Base-by-base conservation (phyloP, 2,888 invertebrate species). In the Torymus auratus region DNA sequence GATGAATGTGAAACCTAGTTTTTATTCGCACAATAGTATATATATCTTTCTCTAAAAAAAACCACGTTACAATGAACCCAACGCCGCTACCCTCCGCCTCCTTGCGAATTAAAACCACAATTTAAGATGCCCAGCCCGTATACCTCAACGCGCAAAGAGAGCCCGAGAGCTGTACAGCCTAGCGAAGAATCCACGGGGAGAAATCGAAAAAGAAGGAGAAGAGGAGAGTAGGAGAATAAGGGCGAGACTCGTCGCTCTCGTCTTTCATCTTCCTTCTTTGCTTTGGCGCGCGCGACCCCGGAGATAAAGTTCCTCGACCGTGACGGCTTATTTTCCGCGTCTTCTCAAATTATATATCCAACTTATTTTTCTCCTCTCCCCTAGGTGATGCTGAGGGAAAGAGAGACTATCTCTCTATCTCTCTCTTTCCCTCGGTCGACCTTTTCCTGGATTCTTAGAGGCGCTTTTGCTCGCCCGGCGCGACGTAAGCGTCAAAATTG, bases 281-380 rank as follows among this genome's bases (percentile, higher is more conserved):
- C 80, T 80, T 80, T 71, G 75, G 62, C 28, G 62, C 65, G 17
- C 3, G 15, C 55, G 15, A 28, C 65, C 58, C 12, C 67, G 61
- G 28, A 81, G 78, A 82, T 80, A 80, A 75, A 83, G 82, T 82
- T 79, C 76, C 58, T 69, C 80, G 75, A 72, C 78, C 64, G 41
- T 77, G 81, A 80, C 75, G 78, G 78, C 83, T 83, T 84, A 82
- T 84, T 83, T 83, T 80, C 67, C 73, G 85, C 84, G 83, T 85
- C 83, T 83, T 80, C 85, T 85, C 86, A 84, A 88, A 86, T 88
- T 85, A 86, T 87, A 86, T 84, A 86, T 86, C 85, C 85, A 86
- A 86, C 84, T 88, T 87, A 86, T 87, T 87, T 84, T 86, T 84
- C 83, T 81, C 80, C 83, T 81, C 80, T 83, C 77, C 60, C 65